Base-by-base conservation (phyloP, 2,888 invertebrate species). In the Yponomeuta sedellus region DNA sequence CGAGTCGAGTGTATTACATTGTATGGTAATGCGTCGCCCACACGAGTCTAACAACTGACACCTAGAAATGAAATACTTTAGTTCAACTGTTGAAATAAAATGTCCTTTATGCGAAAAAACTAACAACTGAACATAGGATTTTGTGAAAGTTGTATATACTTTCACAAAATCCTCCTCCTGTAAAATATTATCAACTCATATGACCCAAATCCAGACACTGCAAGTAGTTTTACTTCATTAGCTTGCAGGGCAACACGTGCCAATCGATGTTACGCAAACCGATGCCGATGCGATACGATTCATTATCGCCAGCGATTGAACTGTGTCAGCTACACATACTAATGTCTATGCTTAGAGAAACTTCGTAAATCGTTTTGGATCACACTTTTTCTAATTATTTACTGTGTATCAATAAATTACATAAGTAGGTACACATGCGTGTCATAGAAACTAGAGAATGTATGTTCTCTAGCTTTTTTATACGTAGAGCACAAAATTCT, bases 11-110 rank as follows among this genome's bases (percentile, higher is more conserved):
- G 28, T 28, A 28, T 28, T 5, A 64, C 61, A 69, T 68, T 61
- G 64, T 68, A 75, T 76, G 75, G 66, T 72, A 75, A 76, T 73
- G 67, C 19, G 57, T 40, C 63, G 69, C 75, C 74, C 44, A 52
- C 44, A 52, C 44, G 44, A 52, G 12, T 52, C 44, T 16, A 16
- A 52, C 16, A 52, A 16, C 44, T 16, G 44, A 16, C 34, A 34
- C 34, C 34, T 34, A 34, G 10, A 34, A 8, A 34, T 6, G 5
- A 8, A 34, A 34, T 34, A 34, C 25, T 34, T 34, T 34, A 34
- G 10, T 34, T 34, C 34, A 34, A 8, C 34, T 34, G 25, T 34
- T 34, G 8, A 34, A 34, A 34, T 34, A 25, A 25, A 25, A 2
- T 4, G 25, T 34, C 34, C 34, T 34, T 8, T 8, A 34, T 8